Conservation (phyloP, 2,797 vertebrate genomes). For the Cottoperca gobio region DNA sequence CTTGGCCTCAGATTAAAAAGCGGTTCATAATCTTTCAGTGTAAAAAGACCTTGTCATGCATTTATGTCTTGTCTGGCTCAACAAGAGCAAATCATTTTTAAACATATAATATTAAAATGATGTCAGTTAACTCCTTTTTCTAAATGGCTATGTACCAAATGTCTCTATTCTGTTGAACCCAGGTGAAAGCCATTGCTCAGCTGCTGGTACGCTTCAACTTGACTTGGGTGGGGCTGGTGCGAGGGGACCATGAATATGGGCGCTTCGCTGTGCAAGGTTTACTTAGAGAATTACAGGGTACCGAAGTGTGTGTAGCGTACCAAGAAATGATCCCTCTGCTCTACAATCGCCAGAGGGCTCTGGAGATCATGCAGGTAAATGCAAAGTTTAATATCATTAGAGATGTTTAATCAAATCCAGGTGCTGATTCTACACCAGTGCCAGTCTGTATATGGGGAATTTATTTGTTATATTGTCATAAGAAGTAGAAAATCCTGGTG, state of each 20-base stretch:
- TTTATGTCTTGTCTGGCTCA: neutral
- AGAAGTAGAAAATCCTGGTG: neutral
- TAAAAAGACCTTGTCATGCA: neutral
- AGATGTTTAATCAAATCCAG: neutral
- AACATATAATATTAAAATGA: neutral
- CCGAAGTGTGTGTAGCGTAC: conserved; percentile 81
- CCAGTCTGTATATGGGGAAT: neutral
- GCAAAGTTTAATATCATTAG: neutral
- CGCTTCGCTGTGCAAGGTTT: conserved; percentile 82
- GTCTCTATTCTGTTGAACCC: neutral
- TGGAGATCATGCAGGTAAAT: conserved; percentile 78
- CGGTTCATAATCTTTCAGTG: neutral
- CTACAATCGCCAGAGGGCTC: conserved; percentile 71
- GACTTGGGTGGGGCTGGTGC: conserved; percentile 83
- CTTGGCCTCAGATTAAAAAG: neutral
- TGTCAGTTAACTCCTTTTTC: neutral
- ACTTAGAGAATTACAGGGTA: conserved; percentile 76
- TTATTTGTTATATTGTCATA: neutral
- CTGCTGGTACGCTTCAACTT: conserved; percentile 80
- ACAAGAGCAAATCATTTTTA: neutral
- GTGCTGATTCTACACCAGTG: neutral
- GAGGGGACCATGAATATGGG: conserved; percentile 84
- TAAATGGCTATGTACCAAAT: neutral
- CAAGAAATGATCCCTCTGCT: conserved; percentile 83
- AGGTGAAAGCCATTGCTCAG: conserved; percentile 84